Evolutionary conservation across 1,140 invertebrate genomes (phyloP).

Genomic region (Scylla paramamosain): DNA sequence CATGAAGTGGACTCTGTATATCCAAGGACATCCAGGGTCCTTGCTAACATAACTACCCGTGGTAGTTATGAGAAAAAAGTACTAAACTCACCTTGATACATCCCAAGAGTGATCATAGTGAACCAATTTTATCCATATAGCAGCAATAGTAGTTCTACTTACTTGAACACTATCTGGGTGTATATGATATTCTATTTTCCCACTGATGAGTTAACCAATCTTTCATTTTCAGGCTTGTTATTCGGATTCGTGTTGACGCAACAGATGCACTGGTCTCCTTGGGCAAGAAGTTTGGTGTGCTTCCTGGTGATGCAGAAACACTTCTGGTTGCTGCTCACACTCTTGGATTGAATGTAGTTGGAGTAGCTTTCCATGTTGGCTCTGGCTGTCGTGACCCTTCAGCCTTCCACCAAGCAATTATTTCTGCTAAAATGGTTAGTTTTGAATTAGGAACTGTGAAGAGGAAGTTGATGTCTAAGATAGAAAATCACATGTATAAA

Average conservation of each 20-base stretch:
- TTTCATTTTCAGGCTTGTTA: constrained; percentile 86
- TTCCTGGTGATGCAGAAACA: constrained; percentile 89
- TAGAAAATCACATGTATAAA: too few relatives aligned
- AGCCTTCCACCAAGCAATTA: constrained; percentile 89
- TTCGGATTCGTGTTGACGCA: constrained; percentile 96
- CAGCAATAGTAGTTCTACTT: too few relatives aligned
- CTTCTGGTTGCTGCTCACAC: constrained; percentile 89
- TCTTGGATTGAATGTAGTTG: constrained; percentile 88
- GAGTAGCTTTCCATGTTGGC: constrained; percentile 93
- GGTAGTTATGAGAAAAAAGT: too few relatives aligned
- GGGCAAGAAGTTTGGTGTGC: constrained; percentile 97
- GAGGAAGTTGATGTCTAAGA: too few relatives aligned
- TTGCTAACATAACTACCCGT: too few relatives aligned
- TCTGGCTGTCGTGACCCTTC: constrained; percentile 90
- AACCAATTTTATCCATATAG: too few relatives aligned
- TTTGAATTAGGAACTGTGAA: too few relatives aligned
- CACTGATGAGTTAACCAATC: constrained; percentile 48
- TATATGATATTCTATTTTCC: background rate
- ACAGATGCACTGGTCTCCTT: constrained; percentile 92
- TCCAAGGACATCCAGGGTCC: too few relatives aligned
- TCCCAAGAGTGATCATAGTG: too few relatives aligned
- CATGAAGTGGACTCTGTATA: too few relatives aligned
- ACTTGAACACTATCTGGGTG: too few relatives aligned
- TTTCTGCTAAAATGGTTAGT: constrained; percentile 80
- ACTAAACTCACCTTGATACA: too few relatives aligned